phyloP scores from a whole-genome alignment of 1,140 invertebrate species.

The Drosophila mayri region DNA sequence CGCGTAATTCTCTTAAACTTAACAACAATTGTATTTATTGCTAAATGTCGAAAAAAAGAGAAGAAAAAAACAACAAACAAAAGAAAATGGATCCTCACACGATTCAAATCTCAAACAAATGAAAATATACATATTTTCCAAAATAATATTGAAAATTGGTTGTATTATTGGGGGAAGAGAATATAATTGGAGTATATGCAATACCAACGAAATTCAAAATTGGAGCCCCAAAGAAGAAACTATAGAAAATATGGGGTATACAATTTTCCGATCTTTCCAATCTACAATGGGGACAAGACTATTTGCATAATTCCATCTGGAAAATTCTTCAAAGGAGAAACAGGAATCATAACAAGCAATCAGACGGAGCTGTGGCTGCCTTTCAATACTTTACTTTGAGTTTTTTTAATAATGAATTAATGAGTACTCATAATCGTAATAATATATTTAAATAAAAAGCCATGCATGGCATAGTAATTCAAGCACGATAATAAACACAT shows the following conservation, averaged over 20 bases:
- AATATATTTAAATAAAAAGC: too few species aligned
- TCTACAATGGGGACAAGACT: too few species aligned
- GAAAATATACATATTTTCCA: conserved; percentile 62
- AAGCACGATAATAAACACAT: too few species aligned
- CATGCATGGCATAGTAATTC: too few species aligned
- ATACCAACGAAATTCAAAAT: neutral
- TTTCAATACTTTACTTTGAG: too few species aligned
- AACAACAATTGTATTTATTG: conserved; percentile 65
- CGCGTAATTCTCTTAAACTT: conserved; percentile 44
- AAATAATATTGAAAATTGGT: conserved; percentile 27
- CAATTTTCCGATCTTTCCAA: too few species aligned
- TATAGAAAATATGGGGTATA: too few species aligned
- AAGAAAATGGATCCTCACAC: conserved; percentile 16
- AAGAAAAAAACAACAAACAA: conserved; percentile 30
- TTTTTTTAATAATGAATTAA: too few species aligned
- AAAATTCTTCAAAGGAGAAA: neutral
- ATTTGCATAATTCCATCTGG: neutral
- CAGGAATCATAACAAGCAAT: neutral
- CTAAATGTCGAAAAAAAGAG: conserved; percentile 40
- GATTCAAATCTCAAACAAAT: conserved; percentile 52
- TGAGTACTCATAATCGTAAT: too few species aligned
- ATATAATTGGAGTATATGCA: neutral
- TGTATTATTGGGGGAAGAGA: conserved; percentile 2
- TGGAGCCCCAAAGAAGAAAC: neutral
- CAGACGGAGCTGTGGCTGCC: too few species aligned